These are phyloP conservation scores for Centroberyx gerrardi DNA, from an alignment of 2,797 vertebrate genomes.

Conservation along the genomic window DNA sequence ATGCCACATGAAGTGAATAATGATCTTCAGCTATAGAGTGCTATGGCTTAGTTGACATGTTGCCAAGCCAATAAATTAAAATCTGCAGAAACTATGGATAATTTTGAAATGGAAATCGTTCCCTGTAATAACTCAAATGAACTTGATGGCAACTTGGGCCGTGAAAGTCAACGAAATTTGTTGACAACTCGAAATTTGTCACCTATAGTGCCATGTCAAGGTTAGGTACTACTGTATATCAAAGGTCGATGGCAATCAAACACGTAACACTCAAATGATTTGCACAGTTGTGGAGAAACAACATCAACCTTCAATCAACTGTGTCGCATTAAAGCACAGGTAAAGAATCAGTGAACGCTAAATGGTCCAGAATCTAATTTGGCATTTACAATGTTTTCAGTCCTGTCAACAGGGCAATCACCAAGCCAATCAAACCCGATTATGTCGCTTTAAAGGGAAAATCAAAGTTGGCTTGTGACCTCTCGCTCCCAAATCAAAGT, in stretches of 20 bases:
- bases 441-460: slow-evolving; percentile 37
- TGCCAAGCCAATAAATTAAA: too few species aligned
- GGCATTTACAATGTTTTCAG: slow-evolving; percentile 18
- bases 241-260: slow-evolving; percentile 52
- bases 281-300: slow-evolving; percentile 6
- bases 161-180: too few species aligned
- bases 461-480: slow-evolving; percentile 55
- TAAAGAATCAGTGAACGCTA: not conserved
- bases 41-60: too few species aligned
- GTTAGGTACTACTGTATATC: slow-evolving; percentile 16
- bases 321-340: not conserved
- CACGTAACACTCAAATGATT: slow-evolving; percentile 34
- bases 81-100: too few species aligned
- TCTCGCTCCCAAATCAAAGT: slow-evolving; percentile 49
- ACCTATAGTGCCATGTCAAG: slow-evolving; percentile 19
- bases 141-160: too few species aligned
- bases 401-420: slow-evolving; percentile 59
- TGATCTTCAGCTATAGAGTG: too few species aligned
- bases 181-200: too few species aligned
- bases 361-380: slow-evolving; percentile 6
- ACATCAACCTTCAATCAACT: slow-evolving; percentile 44
- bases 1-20: too few species aligned
- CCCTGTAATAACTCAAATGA: too few species aligned
- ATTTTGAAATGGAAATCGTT: too few species aligned
- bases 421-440: slow-evolving; percentile 62